Evolutionary conservation across 2,113 vertebrate genomes (phyloP).

Genomic region (Spilogale gracilis): DNA sequence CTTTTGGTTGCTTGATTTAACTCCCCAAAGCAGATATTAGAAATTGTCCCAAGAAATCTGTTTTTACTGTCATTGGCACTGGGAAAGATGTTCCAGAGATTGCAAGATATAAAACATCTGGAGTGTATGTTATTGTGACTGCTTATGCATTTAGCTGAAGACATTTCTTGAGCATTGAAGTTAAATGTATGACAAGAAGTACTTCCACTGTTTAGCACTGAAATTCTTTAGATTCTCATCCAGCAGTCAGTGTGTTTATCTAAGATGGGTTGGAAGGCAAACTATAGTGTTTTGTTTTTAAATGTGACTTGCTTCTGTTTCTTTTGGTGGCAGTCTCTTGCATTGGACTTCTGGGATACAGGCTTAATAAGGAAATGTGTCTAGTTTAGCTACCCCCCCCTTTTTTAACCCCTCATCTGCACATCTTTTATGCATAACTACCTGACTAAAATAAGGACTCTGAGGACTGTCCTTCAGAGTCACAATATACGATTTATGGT

Average conservation of each 20-base stretch:
- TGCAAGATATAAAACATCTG: neutral
- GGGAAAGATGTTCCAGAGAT: neutral
- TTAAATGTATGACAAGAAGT: neutral
- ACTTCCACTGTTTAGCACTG: neutral
- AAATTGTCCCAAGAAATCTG: neutral
- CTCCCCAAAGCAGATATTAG: neutral
- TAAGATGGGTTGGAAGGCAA: neutral
- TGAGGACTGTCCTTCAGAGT: neutral
- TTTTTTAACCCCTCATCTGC: neutral
- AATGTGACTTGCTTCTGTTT: conserved; percentile 11
- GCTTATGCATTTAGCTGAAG: neutral
- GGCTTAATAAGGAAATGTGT: neutral
- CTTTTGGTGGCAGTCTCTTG: neutral
- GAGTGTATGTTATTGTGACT: neutral
- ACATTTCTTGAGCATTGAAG: neutral
- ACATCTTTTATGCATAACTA: neutral
- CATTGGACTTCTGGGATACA: neutral
- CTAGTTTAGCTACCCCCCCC: neutral
- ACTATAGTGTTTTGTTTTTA: neutral
- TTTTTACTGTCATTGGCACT: neutral
- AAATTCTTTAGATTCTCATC: neutral
- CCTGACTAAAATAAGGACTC: neutral
- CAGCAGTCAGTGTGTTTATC: neutral
- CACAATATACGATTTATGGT: neutral
- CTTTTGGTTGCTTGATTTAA: neutral